These are phyloP conservation scores for Manduca sexta DNA, from an alignment of 1,140 invertebrate species.

Conservation along the genomic window DNA sequence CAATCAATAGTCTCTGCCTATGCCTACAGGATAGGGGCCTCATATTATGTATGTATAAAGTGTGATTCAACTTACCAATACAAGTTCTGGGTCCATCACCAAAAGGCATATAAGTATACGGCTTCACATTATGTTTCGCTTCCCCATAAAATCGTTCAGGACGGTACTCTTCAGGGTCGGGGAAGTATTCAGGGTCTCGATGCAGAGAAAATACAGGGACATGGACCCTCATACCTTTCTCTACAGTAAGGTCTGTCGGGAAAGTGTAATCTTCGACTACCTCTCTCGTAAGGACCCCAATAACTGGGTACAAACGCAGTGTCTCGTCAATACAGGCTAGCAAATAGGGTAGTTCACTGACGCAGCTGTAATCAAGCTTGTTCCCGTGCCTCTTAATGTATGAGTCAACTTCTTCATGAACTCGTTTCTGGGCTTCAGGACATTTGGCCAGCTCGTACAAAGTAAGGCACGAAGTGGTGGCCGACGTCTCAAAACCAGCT, in stretches of 20 bases:
- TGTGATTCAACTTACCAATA: no score
- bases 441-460: slow-evolving; percentile 70
- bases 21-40: no score
- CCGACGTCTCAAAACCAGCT: slow-evolving; percentile 74
- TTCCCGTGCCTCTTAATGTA: slow-evolving; percentile 42
- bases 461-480: slow-evolving; percentile 61
- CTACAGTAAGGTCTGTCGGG: slow-evolving; percentile 27
- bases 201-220: slow-evolving; percentile 45
- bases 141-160: slow-evolving; percentile 77
- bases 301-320: slow-evolving; percentile 37
- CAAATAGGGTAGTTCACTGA: slow-evolving; percentile 49
- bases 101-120: slow-evolving; percentile 26
- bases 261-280: slow-evolving; percentile 41
- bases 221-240: slow-evolving; percentile 31
- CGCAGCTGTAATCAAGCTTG: slow-evolving; percentile 39
- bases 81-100: slow-evolving; percentile 27
- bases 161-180: slow-evolving; percentile 77
- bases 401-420: slow-evolving; percentile 73
- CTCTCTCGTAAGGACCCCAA: slow-evolving; percentile 24
- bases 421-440: slow-evolving; percentile 58
- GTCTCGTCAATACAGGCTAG: slow-evolving; percentile 29
- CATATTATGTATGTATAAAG: no score
- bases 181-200: slow-evolving; percentile 70
- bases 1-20: no score
- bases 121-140: slow-evolving; percentile 19